Percentiles rank a stretch among this genome's conserved stretches.
These are phyloP conservation scores for Muscicapa adusta DNA, from an alignment of 2,113 vertebrate species.

Conservation along the genomic window DNA sequence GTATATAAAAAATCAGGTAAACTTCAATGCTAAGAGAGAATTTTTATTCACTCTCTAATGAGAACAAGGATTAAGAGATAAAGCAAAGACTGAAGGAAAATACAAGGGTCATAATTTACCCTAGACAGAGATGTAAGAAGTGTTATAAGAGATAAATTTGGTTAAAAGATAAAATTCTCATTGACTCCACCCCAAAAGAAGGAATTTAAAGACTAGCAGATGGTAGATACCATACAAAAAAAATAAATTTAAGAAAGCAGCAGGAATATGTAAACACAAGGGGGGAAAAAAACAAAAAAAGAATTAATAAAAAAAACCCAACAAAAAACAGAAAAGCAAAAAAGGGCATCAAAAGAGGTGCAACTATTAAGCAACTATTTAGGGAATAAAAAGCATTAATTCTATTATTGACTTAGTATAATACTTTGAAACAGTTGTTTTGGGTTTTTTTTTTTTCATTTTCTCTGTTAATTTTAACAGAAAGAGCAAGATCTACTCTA, in stretches of 20 bases:
- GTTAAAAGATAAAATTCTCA: neutral
- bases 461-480: neutral
- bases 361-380: neutral
- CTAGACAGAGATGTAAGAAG: neutral
- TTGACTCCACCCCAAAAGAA: neutral
- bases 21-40: neutral
- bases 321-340: accelerated
- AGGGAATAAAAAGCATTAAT: neutral
- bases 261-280: neutral
- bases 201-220: neutral
- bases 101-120: neutral
- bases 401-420: neutral
- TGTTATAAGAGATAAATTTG: neutral
- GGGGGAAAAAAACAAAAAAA: accelerated
- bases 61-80: neutral
- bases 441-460: neutral
- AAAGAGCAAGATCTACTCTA: neutral
- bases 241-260: neutral
- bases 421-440: neutral
- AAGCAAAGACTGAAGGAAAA: neutral
- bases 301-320: neutral
- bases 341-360: accelerated
- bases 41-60: neutral
- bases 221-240: neutral
- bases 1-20: neutral